phyloP scores from a whole-genome alignment of 2,888 invertebrate genomes.

The Ypsolopha sequella region DNA sequence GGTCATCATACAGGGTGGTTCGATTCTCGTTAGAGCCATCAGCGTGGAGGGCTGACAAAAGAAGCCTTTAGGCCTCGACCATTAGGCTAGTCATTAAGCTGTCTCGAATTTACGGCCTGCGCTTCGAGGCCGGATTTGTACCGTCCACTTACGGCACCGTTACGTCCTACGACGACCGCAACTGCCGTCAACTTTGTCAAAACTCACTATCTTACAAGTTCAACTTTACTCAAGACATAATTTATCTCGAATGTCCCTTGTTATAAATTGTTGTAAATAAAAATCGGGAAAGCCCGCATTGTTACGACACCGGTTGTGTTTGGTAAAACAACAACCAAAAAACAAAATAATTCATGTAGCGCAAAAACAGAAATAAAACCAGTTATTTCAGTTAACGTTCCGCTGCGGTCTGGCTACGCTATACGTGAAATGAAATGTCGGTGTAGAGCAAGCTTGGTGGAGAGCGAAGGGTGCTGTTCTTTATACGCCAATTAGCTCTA shows the following conservation, averaged over 20 bases:
- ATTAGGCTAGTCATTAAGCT: conserved; percentile 36
- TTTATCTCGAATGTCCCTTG: not conserved
- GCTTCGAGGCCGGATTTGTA: conserved; percentile 19
- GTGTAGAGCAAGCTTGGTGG: conserved; percentile 4
- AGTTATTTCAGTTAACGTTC: not conserved
- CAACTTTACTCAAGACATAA: not conserved
- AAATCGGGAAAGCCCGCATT: not conserved
- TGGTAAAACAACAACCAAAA: not conserved
- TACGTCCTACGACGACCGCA: conserved; percentile 8
- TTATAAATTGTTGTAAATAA: not conserved
- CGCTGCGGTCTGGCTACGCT: conserved; percentile 13
- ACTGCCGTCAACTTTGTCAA: conserved; percentile 9
- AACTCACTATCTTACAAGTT: conserved; percentile 5
- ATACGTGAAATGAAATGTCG: conserved; percentile 32
- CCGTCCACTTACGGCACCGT: conserved; percentile 7
- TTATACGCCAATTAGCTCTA: conserved; percentile 47
- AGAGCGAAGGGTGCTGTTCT: conserved; percentile 27
- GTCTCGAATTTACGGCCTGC: conserved; percentile 28
- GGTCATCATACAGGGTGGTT: conserved; percentile 13
- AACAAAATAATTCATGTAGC: conserved; percentile 3
- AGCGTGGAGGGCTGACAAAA: conserved; percentile 26
- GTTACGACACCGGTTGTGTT: not conserved
- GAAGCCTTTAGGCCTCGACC: conserved; percentile 24
- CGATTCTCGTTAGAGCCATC: conserved; percentile 19
- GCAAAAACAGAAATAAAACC: conserved; percentile 3